These are phyloP conservation scores for Nemotelus nigrinus DNA, from an alignment of 2,888 invertebrate species.

Conservation along the genomic window DNA sequence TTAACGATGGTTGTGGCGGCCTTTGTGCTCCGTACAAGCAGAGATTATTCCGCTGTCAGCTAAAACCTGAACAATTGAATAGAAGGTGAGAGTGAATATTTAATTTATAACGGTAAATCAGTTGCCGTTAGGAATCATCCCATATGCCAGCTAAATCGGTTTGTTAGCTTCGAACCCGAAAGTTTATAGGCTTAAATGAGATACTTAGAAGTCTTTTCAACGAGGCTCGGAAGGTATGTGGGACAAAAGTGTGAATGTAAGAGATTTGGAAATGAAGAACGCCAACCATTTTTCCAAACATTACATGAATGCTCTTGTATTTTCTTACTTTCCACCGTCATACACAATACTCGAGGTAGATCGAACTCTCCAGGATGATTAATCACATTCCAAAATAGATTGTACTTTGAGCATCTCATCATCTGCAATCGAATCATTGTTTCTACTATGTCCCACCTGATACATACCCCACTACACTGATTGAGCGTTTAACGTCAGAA, in stretches of 20 bases:
- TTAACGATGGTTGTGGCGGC: conserved; percentile 2
- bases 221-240: too few relatives aligned
- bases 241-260: too few relatives aligned
- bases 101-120: conserved; percentile 36
- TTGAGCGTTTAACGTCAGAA: conserved; percentile 35
- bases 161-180: background rate
- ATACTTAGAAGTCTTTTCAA: too few relatives aligned
- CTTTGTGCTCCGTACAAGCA: conserved; percentile 11
- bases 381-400: conserved; percentile 24
- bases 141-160: background rate
- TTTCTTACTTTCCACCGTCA: background rate
- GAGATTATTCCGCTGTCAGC: conserved; percentile 1
- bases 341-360: too few relatives aligned
- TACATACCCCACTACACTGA: conserved; percentile 12
- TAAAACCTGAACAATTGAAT: background rate
- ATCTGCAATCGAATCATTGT: conserved; percentile 1
- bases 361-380: background rate
- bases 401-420: too few relatives aligned
- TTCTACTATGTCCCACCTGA: conserved; percentile 33
- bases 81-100: background rate
- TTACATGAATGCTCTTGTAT: background rate
- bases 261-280: background rate
- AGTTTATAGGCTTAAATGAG: too few relatives aligned
- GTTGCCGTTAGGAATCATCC: background rate
- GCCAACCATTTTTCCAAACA: conserved; percentile 12